phyloP scores from a whole-genome alignment of 1,140 invertebrate genomes.

The Holcopasites calliopsidis region DNA sequence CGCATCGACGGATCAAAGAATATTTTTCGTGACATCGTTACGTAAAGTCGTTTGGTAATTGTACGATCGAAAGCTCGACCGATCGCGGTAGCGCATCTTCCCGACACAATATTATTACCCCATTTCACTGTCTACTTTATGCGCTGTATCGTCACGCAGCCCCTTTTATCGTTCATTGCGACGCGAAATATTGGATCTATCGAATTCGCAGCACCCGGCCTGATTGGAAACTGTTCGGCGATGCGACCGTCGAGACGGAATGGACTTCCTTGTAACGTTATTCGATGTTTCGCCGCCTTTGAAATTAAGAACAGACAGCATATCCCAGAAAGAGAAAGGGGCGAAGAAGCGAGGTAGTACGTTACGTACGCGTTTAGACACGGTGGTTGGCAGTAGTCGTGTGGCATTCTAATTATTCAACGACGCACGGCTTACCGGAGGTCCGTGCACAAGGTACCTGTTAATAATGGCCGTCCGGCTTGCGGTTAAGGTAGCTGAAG shows the following conservation, averaged over 20 bases:
- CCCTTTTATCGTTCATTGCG: neutral
- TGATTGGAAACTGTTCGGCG: too few species aligned
- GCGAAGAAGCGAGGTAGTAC: neutral
- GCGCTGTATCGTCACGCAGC: neutral
- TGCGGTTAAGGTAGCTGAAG: conserved; percentile 71
- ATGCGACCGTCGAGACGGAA: neutral
- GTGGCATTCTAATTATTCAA: conserved; percentile 71
- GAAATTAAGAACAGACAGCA: conserved; percentile 24
- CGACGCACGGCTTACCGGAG: conserved; percentile 55
- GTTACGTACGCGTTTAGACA: conserved; percentile 43
- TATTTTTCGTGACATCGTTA: conserved; percentile 25
- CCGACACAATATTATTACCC: too few species aligned
- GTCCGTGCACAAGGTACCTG: conserved; percentile 59
- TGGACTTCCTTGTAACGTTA: neutral
- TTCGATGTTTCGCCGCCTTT: conserved; percentile 2
- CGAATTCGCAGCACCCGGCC: too few species aligned
- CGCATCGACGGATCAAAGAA: conserved; percentile 54
- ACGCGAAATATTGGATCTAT: too few species aligned
- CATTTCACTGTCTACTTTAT: neutral
- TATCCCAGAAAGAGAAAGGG: neutral
- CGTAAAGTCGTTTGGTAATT: conserved; percentile 1
- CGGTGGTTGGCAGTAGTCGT: conserved; percentile 48
- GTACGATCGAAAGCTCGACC: neutral
- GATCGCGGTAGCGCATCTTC: conserved; percentile 33
- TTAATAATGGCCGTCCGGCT: conserved; percentile 77